A percentile compares a stretch with the other conserved stretches of the same genome.
Conservation (phyloP, 1,140 invertebrate genomes). For the Drosophila ohnishii region DNA sequence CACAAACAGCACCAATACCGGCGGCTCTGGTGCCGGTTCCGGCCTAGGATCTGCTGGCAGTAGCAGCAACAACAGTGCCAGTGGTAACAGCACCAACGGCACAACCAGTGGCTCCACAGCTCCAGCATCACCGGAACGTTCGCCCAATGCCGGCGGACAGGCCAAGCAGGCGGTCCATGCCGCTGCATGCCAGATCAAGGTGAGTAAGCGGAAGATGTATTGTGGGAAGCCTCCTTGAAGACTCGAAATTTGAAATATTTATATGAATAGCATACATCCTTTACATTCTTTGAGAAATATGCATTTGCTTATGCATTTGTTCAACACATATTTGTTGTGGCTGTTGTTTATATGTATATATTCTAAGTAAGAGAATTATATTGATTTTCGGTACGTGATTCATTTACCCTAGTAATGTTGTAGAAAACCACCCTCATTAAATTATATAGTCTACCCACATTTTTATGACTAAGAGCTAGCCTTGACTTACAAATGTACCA, state of each 20-base stretch:
- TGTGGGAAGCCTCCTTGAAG: not conserved
- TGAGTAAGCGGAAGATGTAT: conserved; percentile 67
- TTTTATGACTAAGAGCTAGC: not conserved
- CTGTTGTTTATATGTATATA: not conserved
- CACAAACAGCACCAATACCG: conserved; percentile 46
- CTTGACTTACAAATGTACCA: not conserved
- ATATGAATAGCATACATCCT: not conserved
- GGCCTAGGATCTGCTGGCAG: conserved; percentile 5
- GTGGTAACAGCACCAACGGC: conserved; percentile 18
- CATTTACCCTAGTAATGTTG: not conserved
- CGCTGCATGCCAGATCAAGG: conserved; percentile 97
- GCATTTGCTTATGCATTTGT: too few relatives aligned
- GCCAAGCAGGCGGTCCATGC: conserved; percentile 89
- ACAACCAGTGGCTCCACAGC: conserved; percentile 19
- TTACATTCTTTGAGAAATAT: too few relatives aligned
- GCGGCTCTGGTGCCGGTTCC: conserved; percentile 1
- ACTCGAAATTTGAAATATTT: too few relatives aligned
- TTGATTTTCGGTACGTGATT: not conserved
- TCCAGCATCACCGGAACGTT: conserved; percentile 36
- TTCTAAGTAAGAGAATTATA: not conserved
- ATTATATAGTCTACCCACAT: not conserved
- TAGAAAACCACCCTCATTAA: not conserved
- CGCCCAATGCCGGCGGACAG: conserved; percentile 31
- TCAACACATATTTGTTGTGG: too few relatives aligned
- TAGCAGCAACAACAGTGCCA: conserved; percentile 20